Conservation (phyloP, 2,113 vertebrate species). For the Tenrec ecaudatus region DNA sequence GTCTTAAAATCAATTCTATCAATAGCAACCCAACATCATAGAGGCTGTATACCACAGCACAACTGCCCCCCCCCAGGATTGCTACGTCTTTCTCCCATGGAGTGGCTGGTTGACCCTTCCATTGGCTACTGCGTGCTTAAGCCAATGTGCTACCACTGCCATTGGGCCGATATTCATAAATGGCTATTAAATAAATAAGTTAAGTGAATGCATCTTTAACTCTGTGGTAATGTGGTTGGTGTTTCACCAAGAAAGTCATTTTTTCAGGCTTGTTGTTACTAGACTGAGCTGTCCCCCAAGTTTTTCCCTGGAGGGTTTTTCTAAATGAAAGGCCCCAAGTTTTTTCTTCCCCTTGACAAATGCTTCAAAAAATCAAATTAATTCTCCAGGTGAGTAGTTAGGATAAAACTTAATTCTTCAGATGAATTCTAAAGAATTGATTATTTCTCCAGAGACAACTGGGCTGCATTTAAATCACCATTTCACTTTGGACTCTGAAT, state of each 20-base stretch:
- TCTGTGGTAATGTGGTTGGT: neutral
- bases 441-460: constrained; percentile 73
- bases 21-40: neutral
- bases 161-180: constrained; percentile 37
- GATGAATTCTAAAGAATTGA: constrained; percentile 77
- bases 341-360: constrained; percentile 27
- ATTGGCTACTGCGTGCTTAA: too few species aligned
- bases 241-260: constrained; percentile 32
- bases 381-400: constrained; percentile 79
- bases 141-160: too few species aligned
- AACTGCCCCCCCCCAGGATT: neutral
- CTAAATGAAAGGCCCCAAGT: constrained; percentile 29
- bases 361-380: constrained; percentile 73
- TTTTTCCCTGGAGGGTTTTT: constrained; percentile 43
- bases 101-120: too few species aligned
- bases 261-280: neutral
- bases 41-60: neutral
- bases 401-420: constrained; percentile 78
- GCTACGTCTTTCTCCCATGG: too few species aligned
- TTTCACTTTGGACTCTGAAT: constrained; percentile 76
- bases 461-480: constrained; percentile 74
- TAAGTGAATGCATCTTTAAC: constrained; percentile 18
- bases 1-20: neutral
- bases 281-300: constrained; percentile 9
- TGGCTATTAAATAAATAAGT: constrained; percentile 50